Conservation (phyloP, 2,113 vertebrate genomes). For the Ariopsis seemanni region DNA sequence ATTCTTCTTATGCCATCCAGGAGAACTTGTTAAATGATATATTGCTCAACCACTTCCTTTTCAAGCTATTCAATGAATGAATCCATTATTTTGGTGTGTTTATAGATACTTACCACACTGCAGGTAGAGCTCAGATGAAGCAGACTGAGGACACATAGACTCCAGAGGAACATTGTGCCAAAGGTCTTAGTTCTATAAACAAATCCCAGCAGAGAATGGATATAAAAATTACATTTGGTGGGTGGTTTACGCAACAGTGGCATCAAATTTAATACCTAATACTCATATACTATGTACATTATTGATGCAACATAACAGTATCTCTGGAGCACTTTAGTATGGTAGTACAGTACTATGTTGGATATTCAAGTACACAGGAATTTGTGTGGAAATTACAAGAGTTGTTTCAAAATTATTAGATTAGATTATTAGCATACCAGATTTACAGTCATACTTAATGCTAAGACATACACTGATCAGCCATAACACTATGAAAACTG, state of each 20-base stretch:
- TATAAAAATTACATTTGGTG: neutral
- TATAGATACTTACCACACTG: constrained; percentile 58
- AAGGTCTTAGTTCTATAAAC: constrained; percentile 6
- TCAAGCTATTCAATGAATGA: neutral
- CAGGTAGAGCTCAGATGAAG: constrained; percentile 54
- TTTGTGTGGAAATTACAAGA: neutral
- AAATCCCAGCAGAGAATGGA: neutral
- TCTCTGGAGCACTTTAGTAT: neutral
- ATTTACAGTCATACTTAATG: neutral
- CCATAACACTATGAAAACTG: too few relatives aligned
- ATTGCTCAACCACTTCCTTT: neutral
- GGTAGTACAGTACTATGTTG: neutral
- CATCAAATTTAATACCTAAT: neutral
- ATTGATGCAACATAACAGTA: too few relatives aligned
- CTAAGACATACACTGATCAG: neutral
- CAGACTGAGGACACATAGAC: constrained; percentile 56
- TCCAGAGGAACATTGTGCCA: constrained; percentile 60
- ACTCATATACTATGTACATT: neutral
- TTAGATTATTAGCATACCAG: neutral
- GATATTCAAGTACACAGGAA: neutral
- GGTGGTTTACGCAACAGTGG: neutral
- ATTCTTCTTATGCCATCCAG: neutral
- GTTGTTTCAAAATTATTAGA: neutral
- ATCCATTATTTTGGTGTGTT: neutral
- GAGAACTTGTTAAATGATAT: neutral